Evolutionary conservation across 2,888 invertebrate genomes (phyloP).

Genomic region (Frankliniella intonsa): DNA sequence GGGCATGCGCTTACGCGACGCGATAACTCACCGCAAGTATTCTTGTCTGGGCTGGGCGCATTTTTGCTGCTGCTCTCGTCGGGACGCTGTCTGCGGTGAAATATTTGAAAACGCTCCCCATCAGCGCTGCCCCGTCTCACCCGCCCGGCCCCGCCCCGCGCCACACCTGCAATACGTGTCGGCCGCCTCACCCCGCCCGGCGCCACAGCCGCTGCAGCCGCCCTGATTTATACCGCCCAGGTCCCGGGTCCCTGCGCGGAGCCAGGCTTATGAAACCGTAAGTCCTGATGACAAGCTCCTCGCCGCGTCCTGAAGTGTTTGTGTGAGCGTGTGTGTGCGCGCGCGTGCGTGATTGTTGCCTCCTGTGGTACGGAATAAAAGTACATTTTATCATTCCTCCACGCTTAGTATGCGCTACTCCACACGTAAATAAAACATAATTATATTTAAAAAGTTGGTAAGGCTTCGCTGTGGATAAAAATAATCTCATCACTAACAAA

Average conservation of each 20-base stretch:
- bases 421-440: no score
- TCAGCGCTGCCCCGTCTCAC: neutral
- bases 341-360: no score
- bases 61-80: neutral
- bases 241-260: neutral
- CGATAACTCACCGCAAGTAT: no score
- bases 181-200: neutral
- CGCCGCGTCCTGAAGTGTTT: no score
- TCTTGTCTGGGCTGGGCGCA: neutral
- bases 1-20: no score
- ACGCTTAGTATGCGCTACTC: no score
- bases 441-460: no score
- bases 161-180: conserved; percentile 5
- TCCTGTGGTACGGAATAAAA: no score
- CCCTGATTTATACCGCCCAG: no score
- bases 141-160: neutral
- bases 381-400: no score
- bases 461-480: no score
- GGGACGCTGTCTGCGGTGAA: neutral
- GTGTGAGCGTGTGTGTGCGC: neutral
- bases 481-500: no score
- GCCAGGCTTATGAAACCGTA: neutral
- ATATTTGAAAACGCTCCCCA: conserved; percentile 20
- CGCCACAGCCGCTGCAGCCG: neutral
- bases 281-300: conserved; percentile 7